These are phyloP conservation scores for Zeugodacus cucurbitae DNA, from an alignment of 1,140 invertebrate species.

Conservation along the genomic window DNA sequence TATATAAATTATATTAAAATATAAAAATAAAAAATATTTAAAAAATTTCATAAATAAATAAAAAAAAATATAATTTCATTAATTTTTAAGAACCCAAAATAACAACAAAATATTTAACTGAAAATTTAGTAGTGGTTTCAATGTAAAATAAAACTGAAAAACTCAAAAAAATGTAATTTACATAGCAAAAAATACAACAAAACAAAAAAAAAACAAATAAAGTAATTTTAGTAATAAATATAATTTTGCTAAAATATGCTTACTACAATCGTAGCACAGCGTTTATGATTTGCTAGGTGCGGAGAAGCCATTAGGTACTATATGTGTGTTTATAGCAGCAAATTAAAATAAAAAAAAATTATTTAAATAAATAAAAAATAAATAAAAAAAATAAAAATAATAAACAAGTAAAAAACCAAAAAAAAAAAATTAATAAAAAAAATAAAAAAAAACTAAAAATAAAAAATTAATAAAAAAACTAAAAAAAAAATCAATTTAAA, in stretches of 20 bases:
- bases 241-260: not conserved
- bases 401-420: not conserved
- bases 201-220: constrained; percentile 37
- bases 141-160: constrained; percentile 62
- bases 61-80: not conserved
- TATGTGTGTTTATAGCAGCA: constrained; percentile 37
- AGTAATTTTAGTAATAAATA: constrained; percentile 41
- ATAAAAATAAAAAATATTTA: too few species aligned
- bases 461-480: not conserved
- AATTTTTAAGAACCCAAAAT: not conserved
- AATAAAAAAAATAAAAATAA: constrained; percentile 41
- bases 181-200: not conserved
- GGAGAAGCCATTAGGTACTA: not conserved
- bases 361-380: too few species aligned
- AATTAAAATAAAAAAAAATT: constrained; percentile 35
- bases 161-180: constrained; percentile 41
- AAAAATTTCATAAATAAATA: not conserved
- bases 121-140: constrained; percentile 63
- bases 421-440: constrained; percentile 45
- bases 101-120: constrained; percentile 15
- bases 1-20: too few species aligned
- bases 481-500: constrained; percentile 38
- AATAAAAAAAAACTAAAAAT: constrained; percentile 40
- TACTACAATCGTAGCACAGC: not conserved
- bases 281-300: not conserved